These are phyloP conservation scores for Lota lota DNA, from an alignment of 2,113 vertebrate genomes.

Conservation along the genomic window DNA sequence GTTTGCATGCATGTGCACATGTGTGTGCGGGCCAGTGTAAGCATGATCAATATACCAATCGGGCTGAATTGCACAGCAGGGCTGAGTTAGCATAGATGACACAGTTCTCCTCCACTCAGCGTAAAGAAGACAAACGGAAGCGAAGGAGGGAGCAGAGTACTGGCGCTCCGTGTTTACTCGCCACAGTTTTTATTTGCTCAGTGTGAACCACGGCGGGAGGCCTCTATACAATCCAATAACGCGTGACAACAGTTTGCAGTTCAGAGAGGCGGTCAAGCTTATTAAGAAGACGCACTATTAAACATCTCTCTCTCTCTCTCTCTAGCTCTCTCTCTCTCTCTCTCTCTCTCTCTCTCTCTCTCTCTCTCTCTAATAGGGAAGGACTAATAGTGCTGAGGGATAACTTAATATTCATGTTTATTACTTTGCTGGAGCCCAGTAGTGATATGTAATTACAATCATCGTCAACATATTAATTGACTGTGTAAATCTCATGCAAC, in stretches of 20 bases:
- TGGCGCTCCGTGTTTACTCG: background rate
- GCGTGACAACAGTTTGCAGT: constrained; percentile 7
- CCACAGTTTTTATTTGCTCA: background rate
- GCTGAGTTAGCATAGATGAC: background rate
- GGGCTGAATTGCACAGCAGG: background rate
- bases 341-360: no score
- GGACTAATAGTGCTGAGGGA: no score
- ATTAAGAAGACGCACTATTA: no score
- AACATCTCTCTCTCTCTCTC: no score
- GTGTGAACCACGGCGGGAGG: background rate
- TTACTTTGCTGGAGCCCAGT: no score
- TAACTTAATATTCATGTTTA: no score
- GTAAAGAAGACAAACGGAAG: background rate
- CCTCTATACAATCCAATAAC: constrained; percentile 15
- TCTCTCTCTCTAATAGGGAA: no score
- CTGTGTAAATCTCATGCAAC: no score
- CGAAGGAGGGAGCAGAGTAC: background rate
- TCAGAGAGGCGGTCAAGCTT: no score
- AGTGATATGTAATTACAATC: no score
- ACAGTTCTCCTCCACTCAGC: background rate
- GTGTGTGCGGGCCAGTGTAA: background rate
- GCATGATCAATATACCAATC: background rate
- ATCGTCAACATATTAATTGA: no score
- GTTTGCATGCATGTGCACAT: background rate
- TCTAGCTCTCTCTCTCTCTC: no score